These are phyloP conservation scores for Apamea monoglypha DNA, from an alignment of 2,888 invertebrate genomes.

Conservation along the genomic window DNA sequence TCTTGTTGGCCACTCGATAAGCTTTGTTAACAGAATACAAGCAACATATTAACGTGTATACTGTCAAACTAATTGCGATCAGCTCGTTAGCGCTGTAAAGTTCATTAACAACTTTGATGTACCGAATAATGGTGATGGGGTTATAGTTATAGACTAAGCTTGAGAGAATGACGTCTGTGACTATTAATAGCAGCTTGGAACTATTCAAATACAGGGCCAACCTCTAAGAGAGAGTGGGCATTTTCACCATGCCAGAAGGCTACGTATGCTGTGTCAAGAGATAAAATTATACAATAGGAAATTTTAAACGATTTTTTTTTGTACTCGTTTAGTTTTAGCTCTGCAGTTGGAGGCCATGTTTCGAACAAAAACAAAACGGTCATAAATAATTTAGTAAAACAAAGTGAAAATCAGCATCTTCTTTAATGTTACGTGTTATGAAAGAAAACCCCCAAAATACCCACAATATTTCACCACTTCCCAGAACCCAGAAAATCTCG, in stretches of 20 bases:
- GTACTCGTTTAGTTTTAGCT: background rate
- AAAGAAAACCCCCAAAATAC: background rate
- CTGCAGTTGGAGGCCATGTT: background rate
- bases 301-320: background rate
- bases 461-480: background rate
- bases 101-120: conserved; percentile 55
- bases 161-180: conserved; percentile 14
- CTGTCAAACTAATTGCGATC: conserved; percentile 57
- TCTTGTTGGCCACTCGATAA: conserved; percentile 76
- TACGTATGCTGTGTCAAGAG: background rate
- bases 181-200: background rate
- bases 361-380: background rate
- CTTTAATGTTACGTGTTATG: background rate
- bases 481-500: background rate
- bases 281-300: background rate
- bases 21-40: conserved; percentile 70
- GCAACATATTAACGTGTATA: conserved; percentile 57
- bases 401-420: background rate
- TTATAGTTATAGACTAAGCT: conserved; percentile 24
- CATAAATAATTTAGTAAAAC: background rate
- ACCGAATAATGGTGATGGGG: conserved; percentile 31
- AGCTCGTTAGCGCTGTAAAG: conserved; percentile 58
- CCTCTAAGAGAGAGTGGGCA: background rate
- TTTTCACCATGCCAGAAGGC: background rate
- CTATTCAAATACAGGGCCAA: background rate